These are phyloP conservation scores for Watsonalla cultraria DNA, from an alignment of 2,888 invertebrate species.

Conservation along the genomic window DNA sequence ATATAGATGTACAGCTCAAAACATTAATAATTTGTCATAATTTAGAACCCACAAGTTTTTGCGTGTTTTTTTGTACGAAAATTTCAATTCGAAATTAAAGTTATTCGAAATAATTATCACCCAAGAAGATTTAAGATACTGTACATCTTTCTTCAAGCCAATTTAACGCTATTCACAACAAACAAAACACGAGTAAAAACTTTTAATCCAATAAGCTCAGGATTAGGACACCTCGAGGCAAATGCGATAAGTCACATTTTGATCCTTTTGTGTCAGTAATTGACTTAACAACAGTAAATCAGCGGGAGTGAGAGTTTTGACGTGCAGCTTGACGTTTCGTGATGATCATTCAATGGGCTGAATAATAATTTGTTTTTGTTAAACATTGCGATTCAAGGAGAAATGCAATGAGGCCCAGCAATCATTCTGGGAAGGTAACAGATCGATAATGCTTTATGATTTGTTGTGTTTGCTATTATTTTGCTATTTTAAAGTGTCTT, in stretches of 20 bases:
- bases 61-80: too few species aligned
- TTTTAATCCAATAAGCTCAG: constrained; percentile 26
- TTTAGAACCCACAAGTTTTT: too few species aligned
- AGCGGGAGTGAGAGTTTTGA: constrained; percentile 41
- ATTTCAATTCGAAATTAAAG: not conserved
- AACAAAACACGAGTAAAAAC: constrained; percentile 6
- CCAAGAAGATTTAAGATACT: not conserved
- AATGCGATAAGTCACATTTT: constrained; percentile 43
- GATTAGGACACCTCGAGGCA: constrained; percentile 50
- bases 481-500: too few species aligned
- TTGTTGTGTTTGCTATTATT: constrained; percentile 1
- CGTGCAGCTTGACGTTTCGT: constrained; percentile 27
- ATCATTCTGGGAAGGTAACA: not conserved
- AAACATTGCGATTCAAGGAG: constrained; percentile 13
- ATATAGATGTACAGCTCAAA: too few species aligned
- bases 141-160: not conserved
- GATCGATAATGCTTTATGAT: not conserved
- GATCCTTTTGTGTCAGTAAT: constrained; percentile 50
- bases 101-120: not conserved
- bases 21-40: too few species aligned
- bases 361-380: constrained; percentile 33
- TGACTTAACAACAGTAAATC: constrained; percentile 40
- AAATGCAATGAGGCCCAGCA: not conserved
- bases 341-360: constrained; percentile 22
- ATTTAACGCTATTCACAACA: not conserved